These are phyloP conservation scores for Chloroclysta siterata DNA, from an alignment of 2,888 invertebrate species.

Conservation along the genomic window DNA sequence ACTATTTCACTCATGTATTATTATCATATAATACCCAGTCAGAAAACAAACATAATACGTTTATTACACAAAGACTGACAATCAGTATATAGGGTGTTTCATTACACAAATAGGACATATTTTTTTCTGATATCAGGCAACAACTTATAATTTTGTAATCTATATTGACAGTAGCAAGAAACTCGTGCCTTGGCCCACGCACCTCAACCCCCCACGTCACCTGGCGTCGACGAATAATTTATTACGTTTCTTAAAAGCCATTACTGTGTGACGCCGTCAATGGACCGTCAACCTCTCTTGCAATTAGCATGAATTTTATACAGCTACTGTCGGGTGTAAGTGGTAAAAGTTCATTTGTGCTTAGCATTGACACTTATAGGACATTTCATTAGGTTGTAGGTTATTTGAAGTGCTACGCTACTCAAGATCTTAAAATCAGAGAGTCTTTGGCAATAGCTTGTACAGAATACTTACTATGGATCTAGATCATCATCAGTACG, in stretches of 20 bases:
- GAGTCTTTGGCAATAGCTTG: no score
- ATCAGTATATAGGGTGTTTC: no score
- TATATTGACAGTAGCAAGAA: slow-evolving; percentile 9
- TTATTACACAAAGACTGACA: no score
- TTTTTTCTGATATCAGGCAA: no score
- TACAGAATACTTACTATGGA: no score
- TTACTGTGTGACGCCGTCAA: slow-evolving; percentile 79
- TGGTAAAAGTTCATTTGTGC: slow-evolving; percentile 13
- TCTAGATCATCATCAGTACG: no score
- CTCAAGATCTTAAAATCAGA: not conserved
- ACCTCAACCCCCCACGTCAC: slow-evolving; percentile 66
- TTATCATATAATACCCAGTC: no score
- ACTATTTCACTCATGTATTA: no score
- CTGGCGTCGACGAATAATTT: slow-evolving; percentile 80
- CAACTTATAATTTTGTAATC: no score
- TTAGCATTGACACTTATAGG: slow-evolving; percentile 5
- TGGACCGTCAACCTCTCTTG: slow-evolving; percentile 66
- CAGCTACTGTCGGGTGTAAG: slow-evolving; percentile 32
- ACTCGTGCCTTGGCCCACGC: slow-evolving; percentile 48
- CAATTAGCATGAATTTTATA: slow-evolving; percentile 79
- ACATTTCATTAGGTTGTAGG: not conserved
- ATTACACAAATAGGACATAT: no score
- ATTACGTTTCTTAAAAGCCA: slow-evolving; percentile 84
- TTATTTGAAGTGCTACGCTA: no score
- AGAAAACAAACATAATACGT: no score